Percentiles rank a stretch among this genome's conserved stretches.
These are phyloP conservation scores for Hemibagrus wyckioides DNA, from an alignment of 2,113 vertebrate genomes.

Conservation along the genomic window DNA sequence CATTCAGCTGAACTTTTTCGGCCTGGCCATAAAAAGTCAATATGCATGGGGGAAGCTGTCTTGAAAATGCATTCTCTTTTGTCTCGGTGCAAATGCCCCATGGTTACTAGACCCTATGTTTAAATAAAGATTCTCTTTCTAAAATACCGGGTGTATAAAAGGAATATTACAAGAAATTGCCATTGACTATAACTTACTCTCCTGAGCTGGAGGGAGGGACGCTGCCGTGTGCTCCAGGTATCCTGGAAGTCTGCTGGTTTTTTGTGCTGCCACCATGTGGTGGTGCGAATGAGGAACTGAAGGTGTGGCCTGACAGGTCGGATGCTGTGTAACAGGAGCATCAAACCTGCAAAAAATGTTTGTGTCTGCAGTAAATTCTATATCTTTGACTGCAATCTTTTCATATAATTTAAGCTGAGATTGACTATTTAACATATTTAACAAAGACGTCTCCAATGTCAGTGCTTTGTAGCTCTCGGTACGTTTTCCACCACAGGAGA, in stretches of 20 bases:
- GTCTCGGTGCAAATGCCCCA: neutral
- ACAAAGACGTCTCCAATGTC: neutral
- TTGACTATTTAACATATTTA: neutral
- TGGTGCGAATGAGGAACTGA: constrained; percentile 39
- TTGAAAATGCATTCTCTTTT: constrained; percentile 36
- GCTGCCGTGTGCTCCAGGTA: constrained; percentile 13
- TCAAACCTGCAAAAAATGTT: constrained; percentile 73
- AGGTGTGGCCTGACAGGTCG: constrained; percentile 56
- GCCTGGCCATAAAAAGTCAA: constrained; percentile 17
- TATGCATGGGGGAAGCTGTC: constrained; percentile 12
- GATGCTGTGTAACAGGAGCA: constrained; percentile 77
- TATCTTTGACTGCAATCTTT: too few species aligned
- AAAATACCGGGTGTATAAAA: neutral
- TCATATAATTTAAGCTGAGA: too few species aligned
- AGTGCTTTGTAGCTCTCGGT: neutral
- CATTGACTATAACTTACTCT: constrained; percentile 35
- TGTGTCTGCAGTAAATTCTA: neutral
- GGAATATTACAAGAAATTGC: neutral
- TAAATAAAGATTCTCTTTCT: neutral
- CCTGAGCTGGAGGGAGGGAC: constrained; percentile 28
- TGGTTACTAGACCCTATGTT: neutral
- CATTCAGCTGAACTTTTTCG: constrained; percentile 46
- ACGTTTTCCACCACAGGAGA: too few species aligned
- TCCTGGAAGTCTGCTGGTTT: constrained; percentile 40
- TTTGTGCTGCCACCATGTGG: constrained; percentile 69